Evolutionary conservation across 1,140 invertebrate genomes (phyloP).

Genomic region (Campoletis sonorensis): DNA sequence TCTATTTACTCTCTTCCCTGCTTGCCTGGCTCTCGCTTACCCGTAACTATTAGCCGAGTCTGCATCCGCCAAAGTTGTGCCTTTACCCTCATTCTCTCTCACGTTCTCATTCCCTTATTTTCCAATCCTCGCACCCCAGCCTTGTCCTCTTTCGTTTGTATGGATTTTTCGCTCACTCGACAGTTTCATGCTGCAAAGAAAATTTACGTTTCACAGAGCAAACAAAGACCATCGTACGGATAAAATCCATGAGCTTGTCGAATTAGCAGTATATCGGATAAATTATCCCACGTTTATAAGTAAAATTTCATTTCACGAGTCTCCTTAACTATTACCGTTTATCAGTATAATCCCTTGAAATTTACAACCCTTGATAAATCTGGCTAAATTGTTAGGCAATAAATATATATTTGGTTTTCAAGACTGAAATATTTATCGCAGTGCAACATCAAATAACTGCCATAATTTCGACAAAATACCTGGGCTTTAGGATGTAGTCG

Average conservation of each 20-base stretch:
- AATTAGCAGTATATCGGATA: neutral
- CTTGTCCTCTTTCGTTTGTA: slow-evolving; percentile 17
- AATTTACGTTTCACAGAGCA: slow-evolving; percentile 21
- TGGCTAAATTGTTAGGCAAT: neutral
- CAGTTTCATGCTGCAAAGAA: neutral
- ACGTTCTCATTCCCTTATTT: slow-evolving; percentile 39
- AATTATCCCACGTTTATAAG: neutral
- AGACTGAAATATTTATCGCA: neutral
- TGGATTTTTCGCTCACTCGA: slow-evolving; percentile 19
- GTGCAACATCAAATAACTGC: neutral
- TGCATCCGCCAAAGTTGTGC: slow-evolving; percentile 40
- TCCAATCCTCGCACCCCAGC: slow-evolving; percentile 44
- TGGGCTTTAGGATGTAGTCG: neutral
- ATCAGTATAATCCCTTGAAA: no score
- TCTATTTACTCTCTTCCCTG: slow-evolving; percentile 46
- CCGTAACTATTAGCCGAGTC: slow-evolving; percentile 49
- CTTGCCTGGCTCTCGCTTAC: slow-evolving; percentile 11
- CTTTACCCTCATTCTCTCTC: slow-evolving; percentile 12
- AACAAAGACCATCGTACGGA: slow-evolving; percentile 8
- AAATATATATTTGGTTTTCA: no score
- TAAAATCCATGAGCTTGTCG: neutral
- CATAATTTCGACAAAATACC: neutral
- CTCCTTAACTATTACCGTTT: neutral
- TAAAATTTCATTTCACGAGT: neutral
- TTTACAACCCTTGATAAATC: neutral